phyloP scores from a whole-genome alignment of 2,888 invertebrate genomes.

The Strigamia maritima region DNA sequence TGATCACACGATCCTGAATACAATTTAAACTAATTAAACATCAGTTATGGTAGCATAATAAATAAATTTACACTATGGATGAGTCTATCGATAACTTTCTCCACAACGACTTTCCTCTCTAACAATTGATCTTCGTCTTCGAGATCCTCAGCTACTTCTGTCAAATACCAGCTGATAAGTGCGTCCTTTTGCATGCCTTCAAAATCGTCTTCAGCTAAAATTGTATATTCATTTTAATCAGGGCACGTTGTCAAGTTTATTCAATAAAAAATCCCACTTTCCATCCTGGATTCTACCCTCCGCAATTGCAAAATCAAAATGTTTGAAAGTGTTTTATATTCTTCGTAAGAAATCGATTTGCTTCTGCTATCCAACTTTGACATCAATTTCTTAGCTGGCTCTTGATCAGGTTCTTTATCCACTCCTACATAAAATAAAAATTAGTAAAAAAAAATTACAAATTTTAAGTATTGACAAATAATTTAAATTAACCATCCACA shows the following conservation, averaged over 20 bases:
- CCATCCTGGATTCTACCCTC: slow-evolving; percentile 65
- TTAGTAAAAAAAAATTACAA: background rate
- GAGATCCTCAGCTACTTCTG: slow-evolving; percentile 74
- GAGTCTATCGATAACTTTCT: slow-evolving; percentile 89
- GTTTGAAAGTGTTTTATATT: slow-evolving; percentile 88
- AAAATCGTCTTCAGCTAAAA: background rate
- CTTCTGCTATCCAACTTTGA: slow-evolving; percentile 41
- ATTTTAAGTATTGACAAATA: no score
- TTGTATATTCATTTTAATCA: background rate
- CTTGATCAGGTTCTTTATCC: background rate
- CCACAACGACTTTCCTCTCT: slow-evolving; percentile 81
- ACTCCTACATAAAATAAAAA: background rate
- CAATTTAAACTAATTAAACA: background rate
- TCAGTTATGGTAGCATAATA: slow-evolving; percentile 12
- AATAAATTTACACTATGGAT: slow-evolving; percentile 69
- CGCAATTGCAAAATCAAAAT: slow-evolving; percentile 87
- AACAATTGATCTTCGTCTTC: slow-evolving; percentile 87
- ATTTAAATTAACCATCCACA: background rate
- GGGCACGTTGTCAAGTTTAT: background rate
- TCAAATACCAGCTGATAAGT: slow-evolving; percentile 89
- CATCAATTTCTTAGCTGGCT: background rate
- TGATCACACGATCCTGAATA: slow-evolving; percentile 76
- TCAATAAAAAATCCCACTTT: slow-evolving; percentile 45
- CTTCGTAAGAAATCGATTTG: slow-evolving; percentile 73
- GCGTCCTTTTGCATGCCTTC: slow-evolving; percentile 64